phyloP scores from a whole-genome alignment of 2,113 vertebrate species.

The Coreoperca whiteheadi region DNA sequence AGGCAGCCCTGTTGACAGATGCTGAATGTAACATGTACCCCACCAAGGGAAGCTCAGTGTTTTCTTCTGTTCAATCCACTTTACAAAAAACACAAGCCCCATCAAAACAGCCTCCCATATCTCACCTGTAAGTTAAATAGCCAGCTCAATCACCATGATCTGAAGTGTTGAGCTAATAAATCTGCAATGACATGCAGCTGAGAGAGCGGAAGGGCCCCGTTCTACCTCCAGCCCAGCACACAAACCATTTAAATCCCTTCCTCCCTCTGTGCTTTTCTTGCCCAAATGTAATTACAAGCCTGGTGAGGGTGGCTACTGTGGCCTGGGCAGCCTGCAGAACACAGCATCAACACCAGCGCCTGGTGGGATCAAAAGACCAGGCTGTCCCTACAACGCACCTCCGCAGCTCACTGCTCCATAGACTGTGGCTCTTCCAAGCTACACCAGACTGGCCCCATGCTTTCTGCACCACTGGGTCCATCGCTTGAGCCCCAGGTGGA shows the following conservation, averaged over 20 bases:
- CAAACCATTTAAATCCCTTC: conserved; percentile 73
- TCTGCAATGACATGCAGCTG: conserved; percentile 58
- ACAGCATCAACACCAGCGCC: conserved; percentile 57
- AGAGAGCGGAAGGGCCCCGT: conserved; percentile 47
- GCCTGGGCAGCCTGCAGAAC: conserved; percentile 62
- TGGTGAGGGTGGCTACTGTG: conserved; percentile 66
- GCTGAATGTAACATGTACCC: neutral
- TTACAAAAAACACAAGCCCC: neutral
- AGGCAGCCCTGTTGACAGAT: neutral
- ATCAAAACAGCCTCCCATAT: conserved; percentile 25
- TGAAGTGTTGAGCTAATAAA: conserved; percentile 55
- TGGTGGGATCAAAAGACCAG: conserved; percentile 53
- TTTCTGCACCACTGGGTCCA: conserved; percentile 59
- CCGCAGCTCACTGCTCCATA: conserved; percentile 60
- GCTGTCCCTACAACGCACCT: conserved; percentile 43
- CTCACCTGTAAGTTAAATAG: conserved; percentile 38
- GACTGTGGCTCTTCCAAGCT: conserved; percentile 48
- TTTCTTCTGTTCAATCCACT: neutral
- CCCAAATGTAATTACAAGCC: conserved; percentile 79
- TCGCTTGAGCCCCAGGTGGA: conserved; percentile 56
- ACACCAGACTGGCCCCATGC: conserved; percentile 49
- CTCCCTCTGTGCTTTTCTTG: conserved; percentile 73
- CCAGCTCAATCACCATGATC: conserved; percentile 37
- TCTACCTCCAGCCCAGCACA: conserved; percentile 63
- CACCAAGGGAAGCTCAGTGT: neutral